A percentile compares a stretch with the other conserved stretches of the same genome.
Evolutionary conservation across 1,140 invertebrate genomes (phyloP).

Genomic region (Doryteuthis pealeii): DNA sequence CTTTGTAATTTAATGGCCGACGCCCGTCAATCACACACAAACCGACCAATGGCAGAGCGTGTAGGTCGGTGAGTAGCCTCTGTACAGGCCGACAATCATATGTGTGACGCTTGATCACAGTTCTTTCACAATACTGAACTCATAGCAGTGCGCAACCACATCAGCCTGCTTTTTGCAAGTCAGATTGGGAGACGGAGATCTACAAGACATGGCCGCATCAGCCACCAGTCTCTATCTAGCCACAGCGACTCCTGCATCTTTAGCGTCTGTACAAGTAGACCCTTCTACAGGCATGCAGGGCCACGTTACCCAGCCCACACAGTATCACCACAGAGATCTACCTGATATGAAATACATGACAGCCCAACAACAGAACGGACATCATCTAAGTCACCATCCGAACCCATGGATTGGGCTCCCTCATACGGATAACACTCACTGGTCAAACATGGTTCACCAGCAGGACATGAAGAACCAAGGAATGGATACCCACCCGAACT

Average conservation of each 20-base stretch:
- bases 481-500: conserved; percentile 66
- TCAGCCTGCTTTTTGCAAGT: conserved; percentile 24
- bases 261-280: conserved; percentile 37
- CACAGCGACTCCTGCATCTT: conserved; percentile 41
- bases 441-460: conserved; percentile 66
- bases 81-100: background rate
- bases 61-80: background rate
- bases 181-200: conserved; percentile 23
- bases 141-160: conserved; percentile 19
- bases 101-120: background rate
- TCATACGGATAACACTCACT: conserved; percentile 70
- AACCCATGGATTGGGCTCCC: conserved; percentile 80
- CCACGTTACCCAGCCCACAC: conserved; percentile 31
- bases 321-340: conserved; percentile 54
- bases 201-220: conserved; percentile 41
- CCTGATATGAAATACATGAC: conserved; percentile 94
- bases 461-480: conserved; percentile 48
- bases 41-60: background rate
- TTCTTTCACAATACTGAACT: background rate
- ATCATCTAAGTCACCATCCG: conserved; percentile 66
- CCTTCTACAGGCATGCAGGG: conserved; percentile 41
- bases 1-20: background rate
- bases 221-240: conserved; percentile 45
- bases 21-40: background rate
- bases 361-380: conserved; percentile 66